phyloP scores from a whole-genome alignment of 2,888 invertebrate genomes.

The Lapara coniferarum region DNA sequence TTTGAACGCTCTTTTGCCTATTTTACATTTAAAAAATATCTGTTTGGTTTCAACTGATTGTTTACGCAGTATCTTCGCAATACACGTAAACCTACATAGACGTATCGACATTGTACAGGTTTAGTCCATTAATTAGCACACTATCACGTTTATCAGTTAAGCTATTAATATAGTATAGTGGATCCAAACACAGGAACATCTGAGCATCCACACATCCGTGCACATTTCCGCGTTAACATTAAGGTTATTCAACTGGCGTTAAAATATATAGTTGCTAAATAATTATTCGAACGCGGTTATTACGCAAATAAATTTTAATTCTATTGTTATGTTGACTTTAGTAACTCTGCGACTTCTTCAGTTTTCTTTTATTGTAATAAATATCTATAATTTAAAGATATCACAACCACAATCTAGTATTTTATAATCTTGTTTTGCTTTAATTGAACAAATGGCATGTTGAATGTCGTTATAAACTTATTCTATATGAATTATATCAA shows the following conservation, averaged over 20 bases:
- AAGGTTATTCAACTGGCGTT: slow-evolving; percentile 19
- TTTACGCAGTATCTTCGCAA: background rate
- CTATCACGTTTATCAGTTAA: slow-evolving; percentile 8
- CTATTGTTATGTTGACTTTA: background rate
- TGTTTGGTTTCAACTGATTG: too few relatives aligned
- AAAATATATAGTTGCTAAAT: background rate
- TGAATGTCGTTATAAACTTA: too few relatives aligned
- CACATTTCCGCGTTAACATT: slow-evolving; percentile 17
- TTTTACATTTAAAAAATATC: too few relatives aligned
- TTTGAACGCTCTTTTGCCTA: too few relatives aligned
- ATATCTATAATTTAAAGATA: too few relatives aligned
- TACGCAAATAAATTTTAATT: background rate
- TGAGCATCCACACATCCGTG: slow-evolving; percentile 9
- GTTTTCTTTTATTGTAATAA: too few relatives aligned
- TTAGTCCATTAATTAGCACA: slow-evolving; percentile 1
- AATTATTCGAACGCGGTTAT: background rate
- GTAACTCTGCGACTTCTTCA: too few relatives aligned
- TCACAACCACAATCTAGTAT: too few relatives aligned
- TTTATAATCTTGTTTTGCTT: too few relatives aligned
- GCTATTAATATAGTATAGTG: slow-evolving; percentile 15
- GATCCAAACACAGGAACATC: slow-evolving; percentile 13
- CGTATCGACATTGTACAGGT: slow-evolving; percentile 4
- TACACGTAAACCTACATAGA: background rate
- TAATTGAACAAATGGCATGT: too few relatives aligned
- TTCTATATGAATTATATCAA: too few relatives aligned